These are phyloP conservation scores for Drosophila azteca DNA, from an alignment of 1,140 invertebrate species.

Conservation along the genomic window DNA sequence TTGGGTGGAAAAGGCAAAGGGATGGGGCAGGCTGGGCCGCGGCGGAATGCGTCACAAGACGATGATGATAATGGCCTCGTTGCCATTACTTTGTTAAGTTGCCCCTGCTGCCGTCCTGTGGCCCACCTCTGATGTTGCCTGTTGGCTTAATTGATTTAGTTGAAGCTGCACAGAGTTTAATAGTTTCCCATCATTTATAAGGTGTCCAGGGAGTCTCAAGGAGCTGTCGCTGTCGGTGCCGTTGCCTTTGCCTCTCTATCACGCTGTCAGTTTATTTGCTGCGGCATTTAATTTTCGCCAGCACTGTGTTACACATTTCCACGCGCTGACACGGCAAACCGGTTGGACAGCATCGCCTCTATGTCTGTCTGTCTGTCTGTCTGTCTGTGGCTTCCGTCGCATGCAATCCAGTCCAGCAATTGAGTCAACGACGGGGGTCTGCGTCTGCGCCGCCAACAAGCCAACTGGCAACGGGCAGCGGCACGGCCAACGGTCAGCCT, in stretches of 20 bases:
- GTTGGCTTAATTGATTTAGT: constrained; percentile 79
- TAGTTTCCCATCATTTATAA: constrained; percentile 71
- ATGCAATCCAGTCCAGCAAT: constrained; percentile 57
- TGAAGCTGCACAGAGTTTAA: constrained; percentile 67
- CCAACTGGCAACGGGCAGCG: background rate
- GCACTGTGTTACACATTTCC: constrained; percentile 64
- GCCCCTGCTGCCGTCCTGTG: constrained; percentile 18
- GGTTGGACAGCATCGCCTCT: constrained; percentile 47
- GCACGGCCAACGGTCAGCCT: constrained; percentile 33
- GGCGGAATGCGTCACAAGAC: constrained; percentile 40
- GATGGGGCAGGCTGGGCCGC: background rate
- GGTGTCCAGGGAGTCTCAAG: constrained; percentile 15
- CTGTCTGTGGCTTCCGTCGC: constrained; percentile 1
- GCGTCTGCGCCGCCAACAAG: constrained; percentile 37
- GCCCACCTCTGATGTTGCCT: constrained; percentile 33
- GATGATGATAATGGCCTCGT: constrained; percentile 75
- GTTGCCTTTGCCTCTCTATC: background rate
- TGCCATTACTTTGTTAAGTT: constrained; percentile 56
- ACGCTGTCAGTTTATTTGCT: background rate
- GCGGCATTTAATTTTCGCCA: constrained; percentile 56
- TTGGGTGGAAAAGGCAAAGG: too few relatives aligned
- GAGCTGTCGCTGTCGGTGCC: background rate
- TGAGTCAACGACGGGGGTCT: constrained; percentile 42
- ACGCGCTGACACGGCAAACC: constrained; percentile 40
- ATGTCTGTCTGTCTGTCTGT: constrained; percentile 19